phyloP scores from a whole-genome alignment of 2,113 vertebrate genomes.

The Synodontis membranacea region DNA sequence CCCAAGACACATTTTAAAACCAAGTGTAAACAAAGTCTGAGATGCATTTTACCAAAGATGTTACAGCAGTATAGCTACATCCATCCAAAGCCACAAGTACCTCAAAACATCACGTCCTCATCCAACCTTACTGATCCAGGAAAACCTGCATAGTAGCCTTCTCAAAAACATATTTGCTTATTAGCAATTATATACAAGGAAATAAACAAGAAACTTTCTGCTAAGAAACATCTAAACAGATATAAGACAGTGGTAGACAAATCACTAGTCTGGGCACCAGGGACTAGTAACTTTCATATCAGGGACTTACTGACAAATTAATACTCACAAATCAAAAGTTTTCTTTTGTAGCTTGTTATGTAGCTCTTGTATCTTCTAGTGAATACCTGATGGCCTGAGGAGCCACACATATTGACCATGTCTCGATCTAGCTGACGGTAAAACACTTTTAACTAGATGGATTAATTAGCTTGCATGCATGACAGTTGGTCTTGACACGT shows the following conservation, averaged over 20 bases:
- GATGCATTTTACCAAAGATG: too few species aligned
- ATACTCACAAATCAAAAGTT: not conserved
- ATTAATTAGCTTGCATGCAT: not conserved
- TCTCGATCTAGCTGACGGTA: not conserved
- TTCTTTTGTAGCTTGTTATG: not conserved
- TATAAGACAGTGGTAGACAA: too few species aligned
- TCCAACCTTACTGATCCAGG: not conserved
- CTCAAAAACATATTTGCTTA: not conserved
- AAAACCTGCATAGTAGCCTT: not conserved
- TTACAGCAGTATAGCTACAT: too few species aligned
- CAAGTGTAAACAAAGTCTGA: too few species aligned
- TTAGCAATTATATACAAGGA: not conserved
- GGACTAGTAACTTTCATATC: not conserved
- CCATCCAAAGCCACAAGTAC: not conserved
- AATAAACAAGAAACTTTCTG: too few species aligned
- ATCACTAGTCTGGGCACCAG: not conserved
- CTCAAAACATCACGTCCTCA: not conserved
- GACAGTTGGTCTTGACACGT: too few species aligned
- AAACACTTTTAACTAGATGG: not conserved
- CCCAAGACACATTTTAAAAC: too few species aligned
- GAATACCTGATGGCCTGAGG: not conserved
- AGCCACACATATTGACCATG: not conserved
- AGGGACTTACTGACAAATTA: not conserved
- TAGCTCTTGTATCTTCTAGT: not conserved
- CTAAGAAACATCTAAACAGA: too few species aligned